These are phyloP conservation scores for Kryphioiulus occultus DNA, from an alignment of 2,888 invertebrate species.

Conservation along the genomic window DNA sequence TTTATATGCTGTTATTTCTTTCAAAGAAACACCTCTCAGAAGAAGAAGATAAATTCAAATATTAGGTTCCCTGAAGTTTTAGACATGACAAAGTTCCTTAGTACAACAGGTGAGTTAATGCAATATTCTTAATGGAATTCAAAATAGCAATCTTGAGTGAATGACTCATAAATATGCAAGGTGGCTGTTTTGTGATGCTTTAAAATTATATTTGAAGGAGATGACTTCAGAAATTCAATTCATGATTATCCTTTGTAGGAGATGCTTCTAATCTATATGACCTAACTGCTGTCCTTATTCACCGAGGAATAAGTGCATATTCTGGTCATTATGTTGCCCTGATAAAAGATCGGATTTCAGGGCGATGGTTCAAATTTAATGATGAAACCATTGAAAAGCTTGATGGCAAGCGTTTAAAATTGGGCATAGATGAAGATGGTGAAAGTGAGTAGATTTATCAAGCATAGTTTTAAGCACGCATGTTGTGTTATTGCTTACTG, in stretches of 20 bases:
- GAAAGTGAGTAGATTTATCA: constrained; percentile 56
- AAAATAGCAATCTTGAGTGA: background rate
- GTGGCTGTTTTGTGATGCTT: background rate
- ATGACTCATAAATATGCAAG: no score
- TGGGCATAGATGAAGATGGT: constrained; percentile 65
- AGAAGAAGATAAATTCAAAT: constrained; percentile 69
- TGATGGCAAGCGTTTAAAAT: constrained; percentile 61
- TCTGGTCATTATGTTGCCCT: constrained; percentile 74
- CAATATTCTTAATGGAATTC: constrained; percentile 50
- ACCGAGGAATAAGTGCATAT: constrained; percentile 71
- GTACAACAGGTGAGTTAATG: constrained; percentile 61
- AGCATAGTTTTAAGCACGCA: background rate
- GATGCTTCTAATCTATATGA: constrained; percentile 64
- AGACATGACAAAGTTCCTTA: constrained; percentile 66
- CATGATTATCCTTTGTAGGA: constrained; percentile 41
- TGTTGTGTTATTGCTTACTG: background rate
- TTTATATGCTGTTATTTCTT: constrained; percentile 52
- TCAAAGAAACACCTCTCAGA: constrained; percentile 67
- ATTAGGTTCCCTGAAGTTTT: constrained; percentile 70
- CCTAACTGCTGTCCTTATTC: constrained; percentile 72
- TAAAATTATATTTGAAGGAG: constrained; percentile 54
- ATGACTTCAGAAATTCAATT: background rate
- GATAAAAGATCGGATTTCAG: constrained; percentile 65
- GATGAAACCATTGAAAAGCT: constrained; percentile 66
- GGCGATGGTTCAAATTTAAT: constrained; percentile 73